phyloP scores from a whole-genome alignment of 2,797 vertebrate species.

The Aldrovandia affinis region DNA sequence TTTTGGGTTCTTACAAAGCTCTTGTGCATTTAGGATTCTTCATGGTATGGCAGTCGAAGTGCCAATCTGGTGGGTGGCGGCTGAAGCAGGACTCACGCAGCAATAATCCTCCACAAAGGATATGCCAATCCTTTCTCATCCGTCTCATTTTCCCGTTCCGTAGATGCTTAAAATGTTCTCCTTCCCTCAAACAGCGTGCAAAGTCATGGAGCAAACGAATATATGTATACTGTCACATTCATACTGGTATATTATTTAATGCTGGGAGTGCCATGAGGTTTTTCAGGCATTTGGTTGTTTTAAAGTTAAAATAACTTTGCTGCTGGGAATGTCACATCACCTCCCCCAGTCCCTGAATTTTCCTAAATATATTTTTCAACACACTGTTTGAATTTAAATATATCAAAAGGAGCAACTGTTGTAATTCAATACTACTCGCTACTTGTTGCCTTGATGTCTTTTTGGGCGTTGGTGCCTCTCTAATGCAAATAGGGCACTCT shows the following conservation, averaged over 20 bases:
- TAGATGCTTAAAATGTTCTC: background rate
- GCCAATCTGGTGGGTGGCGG: background rate
- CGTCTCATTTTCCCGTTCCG: background rate
- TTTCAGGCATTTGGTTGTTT: too few relatives aligned
- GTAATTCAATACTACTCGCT: too few relatives aligned
- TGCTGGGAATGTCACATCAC: too few relatives aligned
- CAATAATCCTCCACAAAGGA: background rate
- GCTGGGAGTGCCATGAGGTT: too few relatives aligned
- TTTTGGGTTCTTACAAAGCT: constrained; percentile 10
- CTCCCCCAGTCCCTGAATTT: too few relatives aligned
- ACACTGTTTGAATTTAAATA: too few relatives aligned
- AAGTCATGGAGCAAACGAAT: background rate
- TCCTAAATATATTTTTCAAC: too few relatives aligned
- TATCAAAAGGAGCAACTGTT: too few relatives aligned
- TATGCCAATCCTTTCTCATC: background rate
- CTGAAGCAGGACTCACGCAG: background rate
- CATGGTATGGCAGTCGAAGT: background rate
- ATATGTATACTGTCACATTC: background rate
- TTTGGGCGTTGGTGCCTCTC: too few relatives aligned
- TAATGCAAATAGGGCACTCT: too few relatives aligned
- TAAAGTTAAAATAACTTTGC: too few relatives aligned
- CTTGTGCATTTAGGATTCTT: background rate
- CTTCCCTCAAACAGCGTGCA: background rate
- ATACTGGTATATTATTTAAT: background rate
- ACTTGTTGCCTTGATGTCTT: too few relatives aligned